These are phyloP conservation scores for Pantherophis vulpinus DNA, from an alignment of 2,797 vertebrate species.

Conservation along the genomic window DNA sequence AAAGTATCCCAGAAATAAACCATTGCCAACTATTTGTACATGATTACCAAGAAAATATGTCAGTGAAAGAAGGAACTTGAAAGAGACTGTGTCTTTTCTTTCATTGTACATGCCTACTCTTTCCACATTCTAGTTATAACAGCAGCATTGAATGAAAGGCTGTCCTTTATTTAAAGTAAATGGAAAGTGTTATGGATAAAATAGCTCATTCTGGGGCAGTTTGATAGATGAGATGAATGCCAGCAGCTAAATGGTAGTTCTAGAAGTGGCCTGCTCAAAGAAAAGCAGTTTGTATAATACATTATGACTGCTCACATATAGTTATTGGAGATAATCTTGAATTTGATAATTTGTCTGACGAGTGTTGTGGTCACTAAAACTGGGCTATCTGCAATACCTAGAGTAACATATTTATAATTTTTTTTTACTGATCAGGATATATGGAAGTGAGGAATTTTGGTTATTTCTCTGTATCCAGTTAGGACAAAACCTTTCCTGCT, in stretches of 20 bases:
- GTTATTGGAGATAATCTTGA: neutral
- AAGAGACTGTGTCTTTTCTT: neutral
- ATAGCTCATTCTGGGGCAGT: neutral
- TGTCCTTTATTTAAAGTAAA: neutral
- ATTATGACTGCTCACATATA: neutral
- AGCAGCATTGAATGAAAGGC: neutral
- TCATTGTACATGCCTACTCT: neutral
- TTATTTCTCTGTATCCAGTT: neutral
- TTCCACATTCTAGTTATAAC: slow-evolving; percentile 10
- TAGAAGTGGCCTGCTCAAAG: neutral
- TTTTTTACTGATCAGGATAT: neutral
- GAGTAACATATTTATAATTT: neutral
- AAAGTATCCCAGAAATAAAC: neutral
- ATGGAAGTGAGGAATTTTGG: neutral
- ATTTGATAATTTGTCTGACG: neutral
- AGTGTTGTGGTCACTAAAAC: neutral
- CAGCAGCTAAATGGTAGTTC: neutral
- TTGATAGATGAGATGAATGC: neutral
- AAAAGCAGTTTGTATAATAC: neutral
- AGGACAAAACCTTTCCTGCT: neutral
- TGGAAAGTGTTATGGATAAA: neutral
- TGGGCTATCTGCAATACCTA: neutral
- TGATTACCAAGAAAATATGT: neutral
- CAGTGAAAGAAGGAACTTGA: neutral
- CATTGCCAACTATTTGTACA: neutral